Conservation (phyloP, 2,888 invertebrate genomes). For the Noctuana brunneofusca region DNA sequence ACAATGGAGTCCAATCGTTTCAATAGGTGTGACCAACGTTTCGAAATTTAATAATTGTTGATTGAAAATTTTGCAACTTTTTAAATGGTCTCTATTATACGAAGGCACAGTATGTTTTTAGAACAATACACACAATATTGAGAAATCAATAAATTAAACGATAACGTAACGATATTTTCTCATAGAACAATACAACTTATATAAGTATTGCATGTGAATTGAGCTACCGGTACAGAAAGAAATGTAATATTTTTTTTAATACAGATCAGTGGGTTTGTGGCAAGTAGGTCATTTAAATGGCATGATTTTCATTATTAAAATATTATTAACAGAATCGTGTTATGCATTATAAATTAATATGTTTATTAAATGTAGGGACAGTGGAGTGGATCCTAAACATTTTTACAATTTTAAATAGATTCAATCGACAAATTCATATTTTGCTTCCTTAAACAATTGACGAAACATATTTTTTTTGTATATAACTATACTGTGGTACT, state of each 20-base stretch:
- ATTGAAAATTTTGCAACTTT: not conserved
- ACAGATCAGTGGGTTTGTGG: conserved; percentile 30
- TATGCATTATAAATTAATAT: too few species aligned
- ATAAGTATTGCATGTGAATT: conserved; percentile 29
- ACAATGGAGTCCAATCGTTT: too few species aligned
- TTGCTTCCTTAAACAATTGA: too few species aligned
- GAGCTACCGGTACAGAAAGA: not conserved
- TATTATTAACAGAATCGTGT: not conserved
- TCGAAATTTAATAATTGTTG: not conserved
- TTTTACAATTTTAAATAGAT: too few species aligned
- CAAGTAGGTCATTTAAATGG: conserved; percentile 22
- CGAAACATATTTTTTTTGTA: too few species aligned
- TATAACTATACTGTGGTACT: too few species aligned
- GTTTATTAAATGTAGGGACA: too few species aligned
- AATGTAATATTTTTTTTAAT: conserved; percentile 20
- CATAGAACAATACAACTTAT: conserved; percentile 27
- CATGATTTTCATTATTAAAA: conserved; percentile 14
- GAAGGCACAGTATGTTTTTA: not conserved
- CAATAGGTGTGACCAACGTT: not conserved
- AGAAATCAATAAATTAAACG: conserved; percentile 14
- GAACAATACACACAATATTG: conserved; percentile 2
- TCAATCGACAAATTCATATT: too few species aligned
- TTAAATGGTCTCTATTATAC: not conserved
- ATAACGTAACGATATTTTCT: conserved; percentile 8
- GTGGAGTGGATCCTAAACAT: too few species aligned